A percentile compares a stretch with the other conserved stretches of the same genome.
These are phyloP conservation scores for Apteryx owenii DNA, from an alignment of 2,113 vertebrate genomes.

Conservation along the genomic window DNA sequence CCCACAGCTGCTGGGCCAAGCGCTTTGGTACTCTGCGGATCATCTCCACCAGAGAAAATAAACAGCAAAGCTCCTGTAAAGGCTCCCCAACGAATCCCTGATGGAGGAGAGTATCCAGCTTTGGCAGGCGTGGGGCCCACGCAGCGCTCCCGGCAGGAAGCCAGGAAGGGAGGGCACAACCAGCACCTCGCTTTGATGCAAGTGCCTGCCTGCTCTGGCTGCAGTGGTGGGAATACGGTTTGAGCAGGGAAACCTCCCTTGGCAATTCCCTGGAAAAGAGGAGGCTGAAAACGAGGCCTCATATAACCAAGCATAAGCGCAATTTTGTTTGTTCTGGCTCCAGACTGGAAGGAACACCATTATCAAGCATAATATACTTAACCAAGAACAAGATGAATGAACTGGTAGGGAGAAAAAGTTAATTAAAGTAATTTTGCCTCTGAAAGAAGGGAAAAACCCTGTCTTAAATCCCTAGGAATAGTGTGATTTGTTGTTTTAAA, in stretches of 20 bases:
- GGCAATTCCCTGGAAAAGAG: not conserved
- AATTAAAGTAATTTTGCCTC: not conserved
- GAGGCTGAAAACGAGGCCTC: not conserved
- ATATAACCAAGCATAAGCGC: rapidly evolving
- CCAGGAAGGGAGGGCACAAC: not conserved
- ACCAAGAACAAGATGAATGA: not conserved
- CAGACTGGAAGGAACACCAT: not conserved
- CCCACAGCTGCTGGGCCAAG: rapidly evolving
- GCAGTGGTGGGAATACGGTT: not conserved
- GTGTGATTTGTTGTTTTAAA: not conserved
- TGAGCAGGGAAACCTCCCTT: not conserved
- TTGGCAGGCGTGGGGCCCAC: too few relatives aligned
- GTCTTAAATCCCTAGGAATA: not conserved
- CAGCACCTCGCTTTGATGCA: not conserved
- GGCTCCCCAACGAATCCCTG: not conserved
- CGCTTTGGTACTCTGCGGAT: not conserved
- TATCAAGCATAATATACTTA: not conserved
- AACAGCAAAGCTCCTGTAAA: not conserved
- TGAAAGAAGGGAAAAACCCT: not conserved
- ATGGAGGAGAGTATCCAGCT: too few relatives aligned
- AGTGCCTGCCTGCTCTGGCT: not conserved
- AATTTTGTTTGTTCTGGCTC: not conserved
- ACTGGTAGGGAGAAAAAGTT: not conserved
- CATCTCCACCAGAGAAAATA: not conserved
- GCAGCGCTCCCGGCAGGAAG: too few relatives aligned